Evolutionary conservation across 2,888 invertebrate species (phyloP).

Genomic region (Phengaris alcon): DNA sequence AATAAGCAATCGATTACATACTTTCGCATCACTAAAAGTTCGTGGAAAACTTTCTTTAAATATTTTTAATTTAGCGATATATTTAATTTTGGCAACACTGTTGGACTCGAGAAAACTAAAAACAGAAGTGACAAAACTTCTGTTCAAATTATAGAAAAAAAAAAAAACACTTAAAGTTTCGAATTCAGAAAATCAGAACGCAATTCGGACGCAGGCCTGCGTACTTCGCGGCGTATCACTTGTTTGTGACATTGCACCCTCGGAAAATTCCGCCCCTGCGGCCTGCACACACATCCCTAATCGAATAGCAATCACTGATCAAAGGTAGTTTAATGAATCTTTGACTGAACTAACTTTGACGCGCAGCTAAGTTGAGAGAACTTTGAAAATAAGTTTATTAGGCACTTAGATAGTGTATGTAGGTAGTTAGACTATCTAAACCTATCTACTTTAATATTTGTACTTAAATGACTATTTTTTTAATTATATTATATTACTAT

Average conservation of each 20-base stretch:
- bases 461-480: background rate
- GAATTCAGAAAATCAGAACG: background rate
- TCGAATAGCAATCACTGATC: conserved; percentile 65
- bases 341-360: conserved; percentile 49
- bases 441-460: background rate
- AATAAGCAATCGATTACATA: conserved; percentile 46
- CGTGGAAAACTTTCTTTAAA: conserved; percentile 37
- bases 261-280: conserved; percentile 64
- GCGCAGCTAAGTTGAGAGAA: background rate
- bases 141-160: background rate
- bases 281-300: conserved; percentile 57
- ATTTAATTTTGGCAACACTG: conserved; percentile 8
- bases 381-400: conserved; percentile 14
- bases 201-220: conserved; percentile 61
- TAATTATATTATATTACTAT: background rate
- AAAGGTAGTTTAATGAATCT: conserved; percentile 65
- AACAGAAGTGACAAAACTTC: background rate
- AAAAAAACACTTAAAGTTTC: background rate
- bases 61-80: conserved; percentile 18
- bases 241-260: conserved; percentile 66
- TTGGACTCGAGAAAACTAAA: background rate
- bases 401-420: background rate
- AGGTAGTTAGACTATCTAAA: background rate
- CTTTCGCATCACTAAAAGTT: conserved; percentile 40
- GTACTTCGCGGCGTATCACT: conserved; percentile 69